A percentile compares a stretch with the other conserved stretches of the same genome.
Evolutionary conservation across 2,888 invertebrate species (phyloP).

Genomic region (Microdon myrmicae): DNA sequence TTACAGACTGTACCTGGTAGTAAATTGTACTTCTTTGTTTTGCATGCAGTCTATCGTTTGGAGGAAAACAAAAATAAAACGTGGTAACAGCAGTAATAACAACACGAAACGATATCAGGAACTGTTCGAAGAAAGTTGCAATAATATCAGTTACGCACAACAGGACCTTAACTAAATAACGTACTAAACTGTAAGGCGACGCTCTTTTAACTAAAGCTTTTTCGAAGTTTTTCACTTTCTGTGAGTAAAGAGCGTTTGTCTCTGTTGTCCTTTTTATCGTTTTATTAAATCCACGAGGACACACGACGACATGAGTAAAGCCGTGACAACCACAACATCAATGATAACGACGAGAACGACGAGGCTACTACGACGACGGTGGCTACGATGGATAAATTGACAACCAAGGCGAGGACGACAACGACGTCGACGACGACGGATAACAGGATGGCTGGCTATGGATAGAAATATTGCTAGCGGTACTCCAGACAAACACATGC

Average conservation of each 20-base stretch:
- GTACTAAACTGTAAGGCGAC: constrained; percentile 69
- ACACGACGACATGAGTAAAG: constrained; percentile 50
- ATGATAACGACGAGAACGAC: constrained; percentile 41
- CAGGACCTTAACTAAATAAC: constrained; percentile 62
- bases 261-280: no score
- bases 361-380: no score
- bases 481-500: no score
- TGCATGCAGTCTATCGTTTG: constrained; percentile 11
- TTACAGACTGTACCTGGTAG: constrained; percentile 1
- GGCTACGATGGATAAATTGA: no score
- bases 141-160: constrained; percentile 56
- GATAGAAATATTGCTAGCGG: no score
- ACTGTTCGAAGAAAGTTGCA: constrained; percentile 53
- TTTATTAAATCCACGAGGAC: constrained; percentile 43
- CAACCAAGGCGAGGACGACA: constrained; percentile 25
- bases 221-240: constrained; percentile 47
- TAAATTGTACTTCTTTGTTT: not conserved
- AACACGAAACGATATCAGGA: constrained; percentile 54
- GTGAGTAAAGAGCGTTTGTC: constrained; percentile 14
- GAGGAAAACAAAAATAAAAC: constrained; percentile 3
- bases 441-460: constrained; percentile 52
- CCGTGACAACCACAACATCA: constrained; percentile 50
- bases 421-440: constrained; percentile 38
- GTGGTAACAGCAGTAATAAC: constrained; percentile 21
- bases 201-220: constrained; percentile 67